These are phyloP conservation scores for Lottia scabra DNA, from an alignment of 2,888 invertebrate species.

Conservation along the genomic window DNA sequence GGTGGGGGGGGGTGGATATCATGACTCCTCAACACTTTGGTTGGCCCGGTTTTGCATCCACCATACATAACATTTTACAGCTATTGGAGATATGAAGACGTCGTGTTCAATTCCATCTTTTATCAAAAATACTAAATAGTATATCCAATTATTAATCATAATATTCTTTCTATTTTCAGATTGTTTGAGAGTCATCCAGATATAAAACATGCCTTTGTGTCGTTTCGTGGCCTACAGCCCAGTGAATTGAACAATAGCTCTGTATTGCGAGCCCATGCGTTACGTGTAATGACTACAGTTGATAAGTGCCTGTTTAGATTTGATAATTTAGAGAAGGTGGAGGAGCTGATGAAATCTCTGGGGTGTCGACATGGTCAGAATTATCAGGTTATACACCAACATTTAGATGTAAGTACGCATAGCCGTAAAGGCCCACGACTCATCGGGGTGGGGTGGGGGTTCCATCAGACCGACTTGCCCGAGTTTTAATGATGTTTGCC, in stretches of 20 bases:
- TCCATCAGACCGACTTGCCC: too few species aligned
- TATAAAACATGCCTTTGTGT: conserved; percentile 72
- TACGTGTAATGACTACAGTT: conserved; percentile 73
- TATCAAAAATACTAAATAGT: too few species aligned
- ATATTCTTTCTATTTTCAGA: conserved; percentile 54
- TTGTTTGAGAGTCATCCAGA: conserved; percentile 73
- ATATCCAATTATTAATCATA: too few species aligned
- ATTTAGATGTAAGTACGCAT: conserved; percentile 72
- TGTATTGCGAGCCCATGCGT: conserved; percentile 71
- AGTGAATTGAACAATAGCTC: conserved; percentile 71
- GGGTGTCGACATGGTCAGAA: conserved; percentile 70
- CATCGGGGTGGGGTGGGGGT: too few species aligned
- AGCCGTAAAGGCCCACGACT: too few species aligned
- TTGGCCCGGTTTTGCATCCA: too few species aligned
- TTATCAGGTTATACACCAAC: conserved; percentile 72
- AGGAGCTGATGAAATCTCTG: conserved; percentile 69
- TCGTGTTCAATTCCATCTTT: too few species aligned
- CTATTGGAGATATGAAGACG: too few species aligned
- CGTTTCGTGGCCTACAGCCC: conserved; percentile 70
- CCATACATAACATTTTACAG: too few species aligned
- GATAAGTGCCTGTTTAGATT: conserved; percentile 72
- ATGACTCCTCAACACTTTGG: too few species aligned
- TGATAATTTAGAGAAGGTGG: conserved; percentile 71
- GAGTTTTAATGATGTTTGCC: too few species aligned
- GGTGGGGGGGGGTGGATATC: too few species aligned